phyloP scores from a whole-genome alignment of 2,888 invertebrate species.

The Encarsia formosa region DNA sequence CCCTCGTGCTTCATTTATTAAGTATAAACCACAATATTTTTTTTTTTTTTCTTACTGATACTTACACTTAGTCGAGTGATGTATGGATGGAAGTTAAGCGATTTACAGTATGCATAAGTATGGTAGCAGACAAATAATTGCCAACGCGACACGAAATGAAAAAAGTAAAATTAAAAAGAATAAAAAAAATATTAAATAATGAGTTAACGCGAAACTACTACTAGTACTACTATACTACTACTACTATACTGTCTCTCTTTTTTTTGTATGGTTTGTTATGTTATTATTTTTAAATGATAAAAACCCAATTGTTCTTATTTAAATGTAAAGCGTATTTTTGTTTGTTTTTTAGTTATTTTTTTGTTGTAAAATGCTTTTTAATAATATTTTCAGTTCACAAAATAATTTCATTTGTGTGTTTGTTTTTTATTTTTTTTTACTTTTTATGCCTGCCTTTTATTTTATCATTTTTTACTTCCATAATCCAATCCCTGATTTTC shows the following conservation, averaged over 20 bases:
- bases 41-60: too few relatives aligned
- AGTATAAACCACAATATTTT: too few relatives aligned
- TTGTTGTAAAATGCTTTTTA: slow-evolving; percentile 54
- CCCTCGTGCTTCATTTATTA: too few relatives aligned
- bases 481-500: too few relatives aligned
- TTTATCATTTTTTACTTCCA: slow-evolving; percentile 8
- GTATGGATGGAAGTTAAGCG: too few relatives aligned
- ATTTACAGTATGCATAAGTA: too few relatives aligned
- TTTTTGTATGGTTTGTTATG: slow-evolving; percentile 52
- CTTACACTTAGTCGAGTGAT: too few relatives aligned
- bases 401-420: slow-evolving; percentile 43
- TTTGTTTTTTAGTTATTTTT: slow-evolving; percentile 52
- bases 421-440: slow-evolving; percentile 20
- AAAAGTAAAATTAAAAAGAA: slow-evolving; percentile 17
- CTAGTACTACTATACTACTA: too few relatives aligned
- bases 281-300: slow-evolving; percentile 50
- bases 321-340: slow-evolving; percentile 53
- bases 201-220: slow-evolving; percentile 23
- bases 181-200: too few relatives aligned
- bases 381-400: slow-evolving; percentile 53
- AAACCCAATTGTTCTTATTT: slow-evolving; percentile 52
- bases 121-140: background rate
- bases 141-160: slow-evolving; percentile 15
- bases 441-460: slow-evolving; percentile 8
- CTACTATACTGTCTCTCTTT: slow-evolving; percentile 38